Evolutionary conservation across 2,113 vertebrate species (phyloP).

Genomic region (Centropus bengalensis): DNA sequence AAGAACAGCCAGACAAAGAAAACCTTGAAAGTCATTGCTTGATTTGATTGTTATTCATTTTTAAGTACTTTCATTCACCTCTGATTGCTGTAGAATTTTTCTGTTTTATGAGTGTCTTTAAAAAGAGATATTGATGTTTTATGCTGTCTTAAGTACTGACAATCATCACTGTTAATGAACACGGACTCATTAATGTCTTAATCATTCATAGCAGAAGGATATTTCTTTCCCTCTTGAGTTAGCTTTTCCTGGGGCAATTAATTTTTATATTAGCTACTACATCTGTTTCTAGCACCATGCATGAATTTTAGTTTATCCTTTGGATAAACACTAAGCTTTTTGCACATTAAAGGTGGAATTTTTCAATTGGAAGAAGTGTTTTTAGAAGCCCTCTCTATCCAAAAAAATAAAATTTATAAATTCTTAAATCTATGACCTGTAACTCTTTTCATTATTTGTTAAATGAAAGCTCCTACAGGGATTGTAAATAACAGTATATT

Average conservation of each 20-base stretch:
- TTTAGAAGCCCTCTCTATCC: neutral
- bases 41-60: slow-evolving; percentile 53
- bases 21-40: neutral
- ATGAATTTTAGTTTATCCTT: slow-evolving; percentile 7
- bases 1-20: neutral
- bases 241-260: neutral
- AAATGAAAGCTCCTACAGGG: neutral
- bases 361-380: neutral
- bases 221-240: slow-evolving; percentile 3
- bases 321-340: neutral
- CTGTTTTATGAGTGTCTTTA: slow-evolving; percentile 32
- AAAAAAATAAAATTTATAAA: neutral
- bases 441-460: neutral
- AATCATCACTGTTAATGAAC: slow-evolving; percentile 35
- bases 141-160: slow-evolving; percentile 32
- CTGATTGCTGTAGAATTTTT: slow-evolving; percentile 41
- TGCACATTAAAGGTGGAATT: neutral
- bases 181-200: slow-evolving; percentile 8
- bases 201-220: slow-evolving; percentile 10
- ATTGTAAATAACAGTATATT: neutral
- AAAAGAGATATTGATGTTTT: slow-evolving; percentile 31
- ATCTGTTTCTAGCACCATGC: neutral
- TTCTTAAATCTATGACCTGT: neutral
- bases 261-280: slow-evolving; percentile 13
- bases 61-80: slow-evolving; percentile 38